Evolutionary conservation across 2,797 vertebrate genomes (phyloP).

Genomic region (Helarctos malayanus): DNA sequence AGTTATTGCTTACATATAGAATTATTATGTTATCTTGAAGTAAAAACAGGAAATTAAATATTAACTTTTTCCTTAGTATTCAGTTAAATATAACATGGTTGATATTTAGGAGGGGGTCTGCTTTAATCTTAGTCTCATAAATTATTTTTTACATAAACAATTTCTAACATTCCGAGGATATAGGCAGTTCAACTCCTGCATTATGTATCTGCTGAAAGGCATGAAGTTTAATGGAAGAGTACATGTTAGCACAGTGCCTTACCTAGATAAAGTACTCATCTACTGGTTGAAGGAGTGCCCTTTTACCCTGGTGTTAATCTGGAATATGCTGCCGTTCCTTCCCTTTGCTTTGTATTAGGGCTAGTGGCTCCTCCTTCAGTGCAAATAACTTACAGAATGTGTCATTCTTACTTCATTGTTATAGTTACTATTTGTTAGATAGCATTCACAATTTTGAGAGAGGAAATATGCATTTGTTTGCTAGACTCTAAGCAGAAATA

Average conservation of each 20-base stretch:
- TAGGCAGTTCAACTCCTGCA: neutral
- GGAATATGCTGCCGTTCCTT: constrained; percentile 29
- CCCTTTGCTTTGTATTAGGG: constrained; percentile 43
- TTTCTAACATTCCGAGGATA: neutral
- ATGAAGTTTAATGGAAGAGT: neutral
- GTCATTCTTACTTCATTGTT: constrained; percentile 5
- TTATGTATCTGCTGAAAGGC: neutral
- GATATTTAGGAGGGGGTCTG: neutral
- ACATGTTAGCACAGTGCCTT: neutral
- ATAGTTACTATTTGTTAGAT: constrained; percentile 28
- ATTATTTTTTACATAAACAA: neutral
- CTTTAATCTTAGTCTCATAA: neutral
- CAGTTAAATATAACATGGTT: constrained; percentile 47
- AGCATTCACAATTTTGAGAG: constrained; percentile 37
- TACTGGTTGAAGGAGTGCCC: neutral
- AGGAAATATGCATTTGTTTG: constrained; percentile 63
- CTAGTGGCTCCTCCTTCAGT: constrained; percentile 66
- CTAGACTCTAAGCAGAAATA: neutral
- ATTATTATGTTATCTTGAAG: constrained; percentile 35
- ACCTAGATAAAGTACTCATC: neutral
- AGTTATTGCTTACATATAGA: neutral
- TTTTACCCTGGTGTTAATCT: constrained; percentile 52
- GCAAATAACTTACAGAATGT: constrained; percentile 62
- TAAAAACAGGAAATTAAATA: constrained; percentile 14
- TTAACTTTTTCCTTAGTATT: neutral